Evolutionary conservation across 2,888 invertebrate species (phyloP), one percentile per base, ranked within the genome.

Genomic region (Rambutsinella grinnellia): DNA sequence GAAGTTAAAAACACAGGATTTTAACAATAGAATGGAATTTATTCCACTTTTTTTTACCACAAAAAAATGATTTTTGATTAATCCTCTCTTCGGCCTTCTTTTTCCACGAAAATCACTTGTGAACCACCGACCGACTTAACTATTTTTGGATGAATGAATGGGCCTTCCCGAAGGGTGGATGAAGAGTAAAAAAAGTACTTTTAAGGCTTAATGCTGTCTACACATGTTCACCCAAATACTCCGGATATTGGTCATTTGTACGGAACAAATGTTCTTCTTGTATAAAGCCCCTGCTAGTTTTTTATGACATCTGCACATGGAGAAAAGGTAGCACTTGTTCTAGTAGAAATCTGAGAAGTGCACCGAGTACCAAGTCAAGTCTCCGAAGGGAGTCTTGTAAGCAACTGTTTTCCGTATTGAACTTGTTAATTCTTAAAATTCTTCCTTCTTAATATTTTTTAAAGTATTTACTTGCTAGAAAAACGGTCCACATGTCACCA

Each of bases 231-330:
- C 13, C 3, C 3, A 54, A 28, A 1, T 60, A 60, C 49, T 70
- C 69, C 69, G 69, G 69, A 70, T 70, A 70, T 70, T 61, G 69
- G 61, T 70, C 61, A 54, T 70, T 70, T 70, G 69, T 54, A 51
- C 17, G 19, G 28, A 70, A 53, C 69, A 70, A 70, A 70, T 70
- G 69, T 61, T 70, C 27, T 23, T 0, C 51, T 47, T 69, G 69
- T 70, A 54, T 36, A 5, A 36, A 36, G 5, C 13, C 36, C 36
- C 36, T 8, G 36, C 36, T 36, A 8, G 36, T 36, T 57, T 56
- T 26, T 23, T 23, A 36, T 36, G 36, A 36, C 36, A 27, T 49
- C 57, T 70, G 24, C 69, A 54, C 54, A 70, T 44, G 53, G 61
- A 62, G 26, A 24, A 15, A 24, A 24, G 21, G 8, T 60, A 44